Percentiles rank a stretch among this genome's conserved stretches.
Evolutionary conservation across 2,888 invertebrate species (phyloP).

Genomic region (Limulus polyphemus): DNA sequence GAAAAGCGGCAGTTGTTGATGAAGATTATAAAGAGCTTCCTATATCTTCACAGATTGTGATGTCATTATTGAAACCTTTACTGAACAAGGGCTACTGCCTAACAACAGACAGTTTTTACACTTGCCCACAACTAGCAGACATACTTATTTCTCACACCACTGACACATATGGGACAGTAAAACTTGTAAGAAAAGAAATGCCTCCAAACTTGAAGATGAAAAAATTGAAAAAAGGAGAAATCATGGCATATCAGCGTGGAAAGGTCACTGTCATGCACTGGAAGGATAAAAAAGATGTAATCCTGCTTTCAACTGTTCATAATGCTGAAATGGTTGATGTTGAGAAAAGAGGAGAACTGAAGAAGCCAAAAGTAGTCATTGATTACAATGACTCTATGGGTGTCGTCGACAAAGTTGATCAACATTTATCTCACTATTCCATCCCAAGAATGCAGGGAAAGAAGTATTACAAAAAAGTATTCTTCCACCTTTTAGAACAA

Average conservation of each 20-base stretch:
- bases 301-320: constrained; percentile 5
- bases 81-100: constrained; percentile 13
- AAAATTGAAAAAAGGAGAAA: constrained; percentile 14
- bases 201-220: constrained; percentile 10
- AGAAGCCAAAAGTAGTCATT: constrained; percentile 8
- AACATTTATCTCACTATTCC: constrained; percentile 7
- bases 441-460: constrained; percentile 9
- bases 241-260: constrained; percentile 6
- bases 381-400: constrained; percentile 8
- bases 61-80: constrained; percentile 15
- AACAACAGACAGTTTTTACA: constrained; percentile 16
- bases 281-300: constrained; percentile 12
- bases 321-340: constrained; percentile 2
- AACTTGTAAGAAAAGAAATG: constrained; percentile 14
- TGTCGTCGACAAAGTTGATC: constrained; percentile 7
- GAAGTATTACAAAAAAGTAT: constrained; percentile 10
- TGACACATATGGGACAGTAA: constrained; percentile 21
- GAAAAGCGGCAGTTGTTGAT: constrained; percentile 5
- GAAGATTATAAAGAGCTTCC: constrained; percentile 7
- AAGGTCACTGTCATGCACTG: constrained; percentile 8
- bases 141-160: constrained; percentile 11
- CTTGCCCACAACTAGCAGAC: neutral
- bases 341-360: neutral
- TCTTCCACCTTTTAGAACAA: constrained; percentile 13
- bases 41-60: constrained; percentile 7